Evolutionary conservation across 2,113 vertebrate genomes (phyloP).

Genomic region (Psophia crepitans): DNA sequence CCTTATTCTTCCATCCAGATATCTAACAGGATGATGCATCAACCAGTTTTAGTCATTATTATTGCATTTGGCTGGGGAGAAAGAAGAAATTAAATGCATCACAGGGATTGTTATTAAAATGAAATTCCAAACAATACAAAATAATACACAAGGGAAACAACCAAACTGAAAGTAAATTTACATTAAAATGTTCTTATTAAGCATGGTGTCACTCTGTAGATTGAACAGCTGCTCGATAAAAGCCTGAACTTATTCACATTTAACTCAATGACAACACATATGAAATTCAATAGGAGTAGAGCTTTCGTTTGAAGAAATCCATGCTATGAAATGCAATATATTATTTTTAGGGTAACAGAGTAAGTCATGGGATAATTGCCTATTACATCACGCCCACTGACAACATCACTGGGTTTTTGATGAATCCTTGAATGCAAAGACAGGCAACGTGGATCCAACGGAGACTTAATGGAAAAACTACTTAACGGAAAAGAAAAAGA

Average conservation of each 20-base stretch:
- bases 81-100: neutral
- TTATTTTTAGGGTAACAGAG: neutral
- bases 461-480: neutral
- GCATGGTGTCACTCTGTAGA: neutral
- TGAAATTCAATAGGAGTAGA: neutral
- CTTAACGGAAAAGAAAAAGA: neutral
- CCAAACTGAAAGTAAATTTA: neutral
- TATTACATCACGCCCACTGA: neutral
- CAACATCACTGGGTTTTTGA: neutral
- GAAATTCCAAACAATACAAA: slow-evolving; percentile 2
- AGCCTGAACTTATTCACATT: neutral
- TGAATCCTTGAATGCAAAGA: neutral
- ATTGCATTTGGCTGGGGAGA: neutral
- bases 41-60: neutral
- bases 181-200: neutral
- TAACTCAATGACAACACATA: neutral
- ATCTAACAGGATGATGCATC: neutral
- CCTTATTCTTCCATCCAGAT: neutral
- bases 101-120: slow-evolving; percentile 3
- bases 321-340: neutral
- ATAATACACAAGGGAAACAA: neutral
- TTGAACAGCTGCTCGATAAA: neutral
- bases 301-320: neutral
- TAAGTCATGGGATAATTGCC: neutral
- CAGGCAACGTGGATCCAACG: fast-evolving